Evolutionary conservation across 2,113 vertebrate genomes (phyloP).

Genomic region (Eulemur rufifrons): DNA sequence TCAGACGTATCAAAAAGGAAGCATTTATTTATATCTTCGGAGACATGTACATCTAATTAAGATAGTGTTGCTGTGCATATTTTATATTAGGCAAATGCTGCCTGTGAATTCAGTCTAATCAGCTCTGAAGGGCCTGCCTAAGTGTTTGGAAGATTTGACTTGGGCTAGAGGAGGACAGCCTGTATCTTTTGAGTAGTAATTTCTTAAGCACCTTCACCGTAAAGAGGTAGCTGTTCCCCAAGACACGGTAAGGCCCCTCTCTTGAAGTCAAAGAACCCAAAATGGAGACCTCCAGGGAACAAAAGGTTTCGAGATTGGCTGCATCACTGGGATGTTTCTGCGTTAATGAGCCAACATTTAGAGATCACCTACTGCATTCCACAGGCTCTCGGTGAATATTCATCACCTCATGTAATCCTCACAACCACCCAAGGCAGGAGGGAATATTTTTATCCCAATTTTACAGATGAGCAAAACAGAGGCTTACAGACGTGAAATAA

Average conservation of each 20-base stretch:
- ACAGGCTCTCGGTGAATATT: background rate
- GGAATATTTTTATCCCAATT: background rate
- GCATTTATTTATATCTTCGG: slow-evolving; percentile 84
- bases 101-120: slow-evolving; percentile 75
- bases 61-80: slow-evolving; percentile 73
- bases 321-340: background rate
- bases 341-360: background rate
- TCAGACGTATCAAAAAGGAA: slow-evolving; percentile 82
- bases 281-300: background rate
- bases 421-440: no score
- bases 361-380: background rate
- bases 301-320: background rate
- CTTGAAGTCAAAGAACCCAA: background rate
- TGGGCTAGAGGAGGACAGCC: background rate
- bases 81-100: slow-evolving; percentile 73
- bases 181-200: background rate
- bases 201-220: background rate
- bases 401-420: rapidly evolving
- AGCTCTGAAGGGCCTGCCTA: slow-evolving; percentile 67
- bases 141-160: slow-evolving; percentile 43
- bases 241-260: background rate
- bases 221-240: background rate
- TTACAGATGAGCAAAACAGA: background rate
- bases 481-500: rapidly evolving
- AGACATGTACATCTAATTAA: slow-evolving; percentile 81